phyloP scores from a whole-genome alignment of 2,888 invertebrate species.

The Antheraea yamamai region DNA sequence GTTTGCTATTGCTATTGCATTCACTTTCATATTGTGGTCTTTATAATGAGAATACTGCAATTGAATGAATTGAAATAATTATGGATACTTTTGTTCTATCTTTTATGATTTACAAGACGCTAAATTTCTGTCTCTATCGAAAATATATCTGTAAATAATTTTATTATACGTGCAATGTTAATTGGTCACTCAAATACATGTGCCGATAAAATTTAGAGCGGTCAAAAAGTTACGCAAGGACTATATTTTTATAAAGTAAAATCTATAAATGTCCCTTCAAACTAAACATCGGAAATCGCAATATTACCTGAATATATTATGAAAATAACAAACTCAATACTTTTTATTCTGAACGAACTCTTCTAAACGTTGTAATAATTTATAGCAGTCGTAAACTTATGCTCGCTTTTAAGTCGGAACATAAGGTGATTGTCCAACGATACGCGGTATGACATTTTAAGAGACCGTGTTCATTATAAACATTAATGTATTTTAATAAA shows the following conservation, averaged over 20 bases:
- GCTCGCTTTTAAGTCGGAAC: slow-evolving; percentile 62
- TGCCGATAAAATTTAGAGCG: no score
- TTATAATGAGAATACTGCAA: no score
- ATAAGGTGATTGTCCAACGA: slow-evolving; percentile 26
- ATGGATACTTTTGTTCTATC: no score
- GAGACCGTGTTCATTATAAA: not conserved
- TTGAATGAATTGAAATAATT: no score
- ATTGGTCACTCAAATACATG: no score
- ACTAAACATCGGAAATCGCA: slow-evolving; percentile 27
- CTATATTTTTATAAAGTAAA: not conserved
- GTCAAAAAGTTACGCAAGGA: no score
- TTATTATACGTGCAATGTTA: no score
- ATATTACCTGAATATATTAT: slow-evolving; percentile 53
- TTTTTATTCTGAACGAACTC: slow-evolving; percentile 35
- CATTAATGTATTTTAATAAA: not conserved
- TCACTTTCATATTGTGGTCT: no score
- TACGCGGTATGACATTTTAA: not conserved
- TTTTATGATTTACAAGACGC: no score
- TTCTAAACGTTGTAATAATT: slow-evolving; percentile 58
- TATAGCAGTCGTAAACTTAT: slow-evolving; percentile 64
- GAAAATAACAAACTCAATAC: slow-evolving; percentile 41
- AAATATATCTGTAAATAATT: no score
- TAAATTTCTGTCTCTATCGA: no score
- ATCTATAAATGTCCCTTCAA: slow-evolving; percentile 3
- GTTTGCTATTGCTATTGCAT: no score